These are phyloP conservation scores for Trichacis sp. DNA, from an alignment of 2,888 invertebrate species.

Conservation along the genomic window DNA sequence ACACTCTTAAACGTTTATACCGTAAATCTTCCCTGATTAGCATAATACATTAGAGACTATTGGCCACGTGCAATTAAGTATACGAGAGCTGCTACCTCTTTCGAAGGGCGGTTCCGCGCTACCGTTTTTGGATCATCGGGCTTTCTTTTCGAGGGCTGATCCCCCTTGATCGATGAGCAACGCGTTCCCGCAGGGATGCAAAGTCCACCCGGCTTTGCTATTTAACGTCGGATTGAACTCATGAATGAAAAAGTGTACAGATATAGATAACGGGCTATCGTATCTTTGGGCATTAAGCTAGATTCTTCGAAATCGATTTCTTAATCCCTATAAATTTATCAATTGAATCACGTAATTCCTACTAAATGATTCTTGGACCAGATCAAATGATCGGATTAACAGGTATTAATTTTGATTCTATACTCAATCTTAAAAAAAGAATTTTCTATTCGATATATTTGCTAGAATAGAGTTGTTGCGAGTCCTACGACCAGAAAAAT, in stretches of 20 bases:
- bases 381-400: too few relatives aligned
- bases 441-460: too few relatives aligned
- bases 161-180: slow-evolving; percentile 55
- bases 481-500: too few relatives aligned
- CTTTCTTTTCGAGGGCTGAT: slow-evolving; percentile 42
- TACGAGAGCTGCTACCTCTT: slow-evolving; percentile 40
- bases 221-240: slow-evolving; percentile 45
- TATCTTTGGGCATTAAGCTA: neutral
- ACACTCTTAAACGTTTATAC: slow-evolving; percentile 42
- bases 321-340: neutral
- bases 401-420: too few relatives aligned
- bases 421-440: too few relatives aligned
- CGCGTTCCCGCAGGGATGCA: slow-evolving; percentile 44
- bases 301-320: neutral
- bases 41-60: slow-evolving; percentile 60
- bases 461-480: too few relatives aligned
- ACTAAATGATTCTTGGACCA: too few relatives aligned
- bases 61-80: slow-evolving; percentile 60
- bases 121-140: slow-evolving; percentile 35
- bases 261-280: slow-evolving; percentile 18
- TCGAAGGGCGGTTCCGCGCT: slow-evolving; percentile 26
- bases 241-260: slow-evolving; percentile 25
- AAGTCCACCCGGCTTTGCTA: slow-evolving; percentile 41
- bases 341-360: too few relatives aligned
- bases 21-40: slow-evolving; percentile 52